Conservation (phyloP, 2,113 vertebrate species). For the Lophura nycthemera region DNA sequence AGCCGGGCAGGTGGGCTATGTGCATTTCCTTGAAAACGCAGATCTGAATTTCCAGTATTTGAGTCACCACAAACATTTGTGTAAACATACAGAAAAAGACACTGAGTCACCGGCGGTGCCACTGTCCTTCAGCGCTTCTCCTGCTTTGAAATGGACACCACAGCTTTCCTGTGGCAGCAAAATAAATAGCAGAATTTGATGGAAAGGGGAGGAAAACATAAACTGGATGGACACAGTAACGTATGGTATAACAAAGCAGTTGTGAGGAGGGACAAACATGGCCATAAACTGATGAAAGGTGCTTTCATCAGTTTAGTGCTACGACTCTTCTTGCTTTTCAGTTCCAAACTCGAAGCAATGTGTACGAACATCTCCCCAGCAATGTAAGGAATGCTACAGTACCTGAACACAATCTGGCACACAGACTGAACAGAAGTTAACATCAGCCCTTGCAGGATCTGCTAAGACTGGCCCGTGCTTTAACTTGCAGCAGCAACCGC, state of each 20-base stretch:
- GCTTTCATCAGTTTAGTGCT: not conserved
- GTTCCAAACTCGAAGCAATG: constrained; percentile 1
- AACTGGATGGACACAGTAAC: not conserved
- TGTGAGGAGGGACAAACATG: not conserved
- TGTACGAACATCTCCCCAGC: not conserved
- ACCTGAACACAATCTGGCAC: constrained; percentile 40
- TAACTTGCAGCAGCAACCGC: not conserved
- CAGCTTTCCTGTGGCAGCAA: not conserved
- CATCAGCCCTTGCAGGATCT: not conserved
- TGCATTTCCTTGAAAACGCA: not conserved
- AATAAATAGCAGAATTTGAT: not conserved
- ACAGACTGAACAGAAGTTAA: constrained; percentile 4
- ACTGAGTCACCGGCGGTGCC: not conserved
- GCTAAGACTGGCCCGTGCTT: constrained; percentile 13
- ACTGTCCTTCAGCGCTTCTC: not conserved
- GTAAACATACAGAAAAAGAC: not conserved
- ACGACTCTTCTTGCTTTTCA: not conserved
- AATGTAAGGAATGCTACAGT: constrained; percentile 58
- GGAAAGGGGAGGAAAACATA: not conserved
- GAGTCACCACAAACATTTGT: not conserved
- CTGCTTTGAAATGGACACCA: not conserved
- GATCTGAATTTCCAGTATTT: constrained; percentile 6
- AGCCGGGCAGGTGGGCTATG: not conserved
- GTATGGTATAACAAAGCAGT: not conserved
- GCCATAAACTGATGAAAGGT: not conserved